phyloP scores from a whole-genome alignment of 2,797 vertebrate genomes.

The Scolopax rusticola region DNA sequence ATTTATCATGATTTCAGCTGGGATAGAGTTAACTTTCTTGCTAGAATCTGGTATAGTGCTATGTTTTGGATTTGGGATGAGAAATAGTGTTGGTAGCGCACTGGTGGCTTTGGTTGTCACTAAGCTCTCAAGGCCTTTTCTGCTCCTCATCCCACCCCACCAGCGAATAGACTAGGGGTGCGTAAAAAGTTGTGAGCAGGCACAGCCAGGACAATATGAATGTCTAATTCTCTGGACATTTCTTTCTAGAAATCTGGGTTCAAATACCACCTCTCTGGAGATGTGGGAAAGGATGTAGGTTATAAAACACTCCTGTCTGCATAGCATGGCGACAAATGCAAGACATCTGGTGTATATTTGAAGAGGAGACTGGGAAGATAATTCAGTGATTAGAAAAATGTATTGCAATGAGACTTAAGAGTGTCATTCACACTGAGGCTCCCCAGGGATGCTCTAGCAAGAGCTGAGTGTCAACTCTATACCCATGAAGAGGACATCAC shows the following conservation, averaged over 20 bases:
- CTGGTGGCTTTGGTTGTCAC: background rate
- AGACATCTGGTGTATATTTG: background rate
- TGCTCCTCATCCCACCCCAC: background rate
- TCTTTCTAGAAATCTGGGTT: background rate
- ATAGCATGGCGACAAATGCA: background rate
- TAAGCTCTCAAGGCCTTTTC: background rate
- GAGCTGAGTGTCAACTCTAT: background rate
- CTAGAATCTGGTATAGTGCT: background rate
- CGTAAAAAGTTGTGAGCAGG: background rate
- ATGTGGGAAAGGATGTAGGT: background rate
- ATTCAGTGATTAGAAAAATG: background rate
- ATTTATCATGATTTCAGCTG: background rate
- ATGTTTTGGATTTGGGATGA: background rate
- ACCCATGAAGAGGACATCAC: fast-evolving
- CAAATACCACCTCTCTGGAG: background rate
- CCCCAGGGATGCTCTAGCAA: background rate
- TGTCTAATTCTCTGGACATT: background rate
- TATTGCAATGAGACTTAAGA: background rate
- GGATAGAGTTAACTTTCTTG: background rate
- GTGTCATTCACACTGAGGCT: background rate
- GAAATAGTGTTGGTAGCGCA: background rate
- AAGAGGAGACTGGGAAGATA: background rate
- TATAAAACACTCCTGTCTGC: background rate
- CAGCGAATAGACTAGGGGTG: too few species aligned
- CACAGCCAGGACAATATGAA: background rate